Evolutionary conservation across 1,140 invertebrate species (phyloP), one percentile per base, ranked within the genome.

Genomic region (Argopecten irradians): DNA sequence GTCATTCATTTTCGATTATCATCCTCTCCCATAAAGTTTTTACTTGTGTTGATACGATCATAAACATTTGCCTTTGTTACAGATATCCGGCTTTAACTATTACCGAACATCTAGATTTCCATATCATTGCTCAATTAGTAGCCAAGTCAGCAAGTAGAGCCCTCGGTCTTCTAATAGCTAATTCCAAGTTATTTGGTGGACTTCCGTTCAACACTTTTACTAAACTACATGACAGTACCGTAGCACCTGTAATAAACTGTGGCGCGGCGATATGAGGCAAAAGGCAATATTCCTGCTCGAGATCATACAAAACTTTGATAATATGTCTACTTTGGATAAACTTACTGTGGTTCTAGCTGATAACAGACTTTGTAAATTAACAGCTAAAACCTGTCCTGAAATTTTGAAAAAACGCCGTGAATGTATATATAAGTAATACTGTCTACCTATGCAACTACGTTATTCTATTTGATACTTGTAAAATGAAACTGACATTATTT

Each of bases 1-100:
- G 55, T 88, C 39, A 83, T 89, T 7, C 90, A 91, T 85, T 91
- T 87, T 35, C 36, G 87, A n/a, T 46, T 83, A 19, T 84, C 55
- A 0, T 87, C 83, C 8, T 14, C 14, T 14, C 16, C 83, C 13
- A 9, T n/a, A 14, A 8, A 19, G 9, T 11, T 16, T 85, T 85
- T 82, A 39, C 32, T 22, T 88, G 55, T 46, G 82, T 39, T 82
- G 33, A 82, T 46, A 0, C 46, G 2, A 19, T 1, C 32, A 43
- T 86, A 41, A 5, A 33, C 2, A 9, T 83, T 1, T n/a, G n/a
- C 16, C 19, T 36, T 36, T 39, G 34, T 33, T 85, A 89, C 28
- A 89, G 1, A 7, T 89, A 89, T 28, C 34, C 86, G 43, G 88
- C 84, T 11, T 33, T 85, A 71, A 19, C 85, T 2, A 32, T 88